Base-by-base conservation (phyloP, 2,888 invertebrate species). In the Dryadula phaetusa region DNA sequence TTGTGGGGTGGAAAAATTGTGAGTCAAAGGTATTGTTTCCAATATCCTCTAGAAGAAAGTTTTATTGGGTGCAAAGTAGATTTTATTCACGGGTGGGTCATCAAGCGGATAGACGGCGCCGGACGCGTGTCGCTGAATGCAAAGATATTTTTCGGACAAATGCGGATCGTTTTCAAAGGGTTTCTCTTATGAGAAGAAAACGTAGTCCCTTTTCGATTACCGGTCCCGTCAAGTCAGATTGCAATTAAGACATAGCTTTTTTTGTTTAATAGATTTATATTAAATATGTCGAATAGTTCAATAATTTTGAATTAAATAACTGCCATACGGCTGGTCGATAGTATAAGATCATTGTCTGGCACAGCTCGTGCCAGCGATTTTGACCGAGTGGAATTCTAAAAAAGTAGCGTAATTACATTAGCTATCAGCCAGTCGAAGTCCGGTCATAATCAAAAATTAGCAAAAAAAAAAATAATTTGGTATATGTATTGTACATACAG, bases 11-110 rank as follows among this genome's bases (percentile, higher is more conserved):
- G 46, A 86, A 83, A 88, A 88, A 88, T 89, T 87, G 87, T 82
- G 83, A 88, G 83, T 86, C 88, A 87, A 87, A 90, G 87, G 84
- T 82, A 89, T 91, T 92, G 90, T 92, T 91, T 92, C 88, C 90
- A 90, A 91, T 89, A 88, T 87, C 86, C 76, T 71, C 76, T 80
- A 83, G 83, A 84, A 89, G 83, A 86, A 89, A 90, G 83, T 91
- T 91, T 90, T 91, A 91, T 91, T 87, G 87, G 84, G 88, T 86
- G 87, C 90, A 89, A 91, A 91, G 92, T 91, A 88, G 86, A 87
- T 85, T 89, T 92, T 88, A 90, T 89, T 90, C 88, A 88, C 82
- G 85, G 85, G 80, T 81, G 81, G 84, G 80, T 84, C 83, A 87
- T 89, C 88, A 90, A 83, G 84, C 83, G 76, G 79, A 77, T 78